A percentile compares a stretch with the other conserved stretches of the same genome.
Evolutionary conservation across 2,888 invertebrate species (phyloP).

Genomic region (Tromatobia lineatoria): DNA sequence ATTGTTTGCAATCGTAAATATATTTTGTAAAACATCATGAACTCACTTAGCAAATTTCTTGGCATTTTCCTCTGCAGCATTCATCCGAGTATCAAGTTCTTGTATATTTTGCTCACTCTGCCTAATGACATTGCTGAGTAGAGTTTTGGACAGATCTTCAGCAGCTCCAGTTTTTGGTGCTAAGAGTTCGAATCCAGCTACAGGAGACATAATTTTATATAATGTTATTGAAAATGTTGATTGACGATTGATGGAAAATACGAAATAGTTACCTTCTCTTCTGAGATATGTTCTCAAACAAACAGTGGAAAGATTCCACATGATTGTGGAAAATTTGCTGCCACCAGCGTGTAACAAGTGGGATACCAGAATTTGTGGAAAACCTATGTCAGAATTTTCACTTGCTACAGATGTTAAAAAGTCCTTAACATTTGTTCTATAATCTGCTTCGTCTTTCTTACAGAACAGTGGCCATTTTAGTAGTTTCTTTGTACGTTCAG

Average conservation of each 20-base stretch:
- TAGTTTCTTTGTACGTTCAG: conserved; percentile 76
- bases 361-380: conserved; percentile 80
- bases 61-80: conserved; percentile 54
- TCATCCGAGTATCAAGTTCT: conserved; percentile 55
- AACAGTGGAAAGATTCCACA: conserved; percentile 81
- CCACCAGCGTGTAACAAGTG: conserved; percentile 81
- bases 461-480: conserved; percentile 81
- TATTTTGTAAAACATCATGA: conserved; percentile 30
- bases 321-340: conserved; percentile 80
- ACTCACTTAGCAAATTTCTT: conserved; percentile 65
- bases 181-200: conserved; percentile 67
- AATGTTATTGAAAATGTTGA: neutral
- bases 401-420: conserved; percentile 75
- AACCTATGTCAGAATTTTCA: conserved; percentile 80
- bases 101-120: conserved; percentile 61
- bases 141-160: conserved; percentile 70
- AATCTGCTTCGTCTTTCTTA: conserved; percentile 81
- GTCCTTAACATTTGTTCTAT: conserved; percentile 80
- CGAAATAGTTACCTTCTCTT: conserved; percentile 72
- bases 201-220: conserved; percentile 35
- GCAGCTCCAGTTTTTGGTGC: conserved; percentile 73
- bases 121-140: conserved; percentile 71
- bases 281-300: conserved; percentile 77
- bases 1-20: neutral
- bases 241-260: neutral